Evolutionary conservation across 2,797 vertebrate species (phyloP).

Genomic region (Sphenodon punctatus): DNA sequence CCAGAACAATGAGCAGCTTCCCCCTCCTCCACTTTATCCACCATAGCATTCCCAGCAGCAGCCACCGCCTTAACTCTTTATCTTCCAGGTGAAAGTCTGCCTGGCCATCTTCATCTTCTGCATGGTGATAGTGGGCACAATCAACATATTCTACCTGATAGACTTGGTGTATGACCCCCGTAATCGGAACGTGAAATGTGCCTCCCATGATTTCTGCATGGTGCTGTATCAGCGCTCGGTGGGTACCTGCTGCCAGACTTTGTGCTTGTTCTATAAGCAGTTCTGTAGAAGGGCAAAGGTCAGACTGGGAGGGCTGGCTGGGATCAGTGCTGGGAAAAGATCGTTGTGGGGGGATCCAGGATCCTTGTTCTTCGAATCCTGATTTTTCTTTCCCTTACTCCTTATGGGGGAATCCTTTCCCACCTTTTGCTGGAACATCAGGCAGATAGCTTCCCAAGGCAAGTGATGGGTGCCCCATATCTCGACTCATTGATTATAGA

Average conservation of each 20-base stretch:
- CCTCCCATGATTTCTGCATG: background rate
- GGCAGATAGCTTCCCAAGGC: background rate
- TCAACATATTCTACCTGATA: background rate
- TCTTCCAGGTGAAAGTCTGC: background rate
- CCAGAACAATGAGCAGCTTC: background rate
- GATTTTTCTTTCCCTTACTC: background rate
- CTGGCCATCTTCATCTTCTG: background rate
- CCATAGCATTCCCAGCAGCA: background rate
- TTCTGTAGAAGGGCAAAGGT: background rate
- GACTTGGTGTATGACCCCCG: background rate
- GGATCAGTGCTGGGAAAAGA: background rate
- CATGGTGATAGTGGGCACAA: background rate
- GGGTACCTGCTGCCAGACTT: background rate
- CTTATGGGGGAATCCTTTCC: background rate
- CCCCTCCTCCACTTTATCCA: background rate
- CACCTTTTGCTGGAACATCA: background rate
- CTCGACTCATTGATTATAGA: background rate
- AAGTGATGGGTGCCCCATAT: too few species aligned
- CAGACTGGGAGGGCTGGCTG: background rate
- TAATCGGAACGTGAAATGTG: background rate
- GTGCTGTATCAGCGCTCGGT: background rate
- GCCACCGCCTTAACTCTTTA: background rate
- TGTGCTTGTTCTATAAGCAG: background rate
- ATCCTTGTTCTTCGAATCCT: background rate
- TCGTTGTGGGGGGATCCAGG: background rate